Conservation (phyloP, 2,888 invertebrate genomes). For the Drosophila rubida region DNA sequence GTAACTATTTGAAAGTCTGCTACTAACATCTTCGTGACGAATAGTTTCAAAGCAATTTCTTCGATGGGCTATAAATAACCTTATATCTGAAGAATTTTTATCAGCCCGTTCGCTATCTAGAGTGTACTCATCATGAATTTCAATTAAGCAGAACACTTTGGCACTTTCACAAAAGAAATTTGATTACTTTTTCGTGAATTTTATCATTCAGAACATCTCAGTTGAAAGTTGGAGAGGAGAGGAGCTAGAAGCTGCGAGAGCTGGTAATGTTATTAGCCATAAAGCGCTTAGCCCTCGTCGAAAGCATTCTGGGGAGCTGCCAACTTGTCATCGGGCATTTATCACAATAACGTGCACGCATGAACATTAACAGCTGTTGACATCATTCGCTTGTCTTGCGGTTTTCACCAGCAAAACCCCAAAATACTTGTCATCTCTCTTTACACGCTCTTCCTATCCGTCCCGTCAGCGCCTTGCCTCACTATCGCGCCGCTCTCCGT, state of each 20-base stretch:
- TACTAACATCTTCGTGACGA: background rate
- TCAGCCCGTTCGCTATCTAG: background rate
- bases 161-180: background rate
- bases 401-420: slow-evolving; percentile 42
- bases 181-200: background rate
- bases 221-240: background rate
- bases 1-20: background rate
- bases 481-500: background rate
- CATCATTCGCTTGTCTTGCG: slow-evolving; percentile 53
- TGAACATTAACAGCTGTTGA: slow-evolving; percentile 55
- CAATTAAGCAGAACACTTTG: background rate
- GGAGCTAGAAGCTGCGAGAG: background rate
- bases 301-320: background rate
- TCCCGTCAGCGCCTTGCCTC: background rate
- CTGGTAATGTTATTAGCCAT: background rate
- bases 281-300: background rate
- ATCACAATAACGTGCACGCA: slow-evolving; percentile 44
- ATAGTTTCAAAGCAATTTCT: background rate
- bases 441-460: background rate
- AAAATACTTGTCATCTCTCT: slow-evolving; percentile 45
- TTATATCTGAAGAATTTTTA: background rate
- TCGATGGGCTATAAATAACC: background rate
- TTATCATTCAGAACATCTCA: slow-evolving; percentile 1
- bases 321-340: slow-evolving; percentile 20
- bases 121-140: background rate